Base-by-base conservation (phyloP, 2,797 vertebrate genomes). In the Falco novaeseelandiae region DNA sequence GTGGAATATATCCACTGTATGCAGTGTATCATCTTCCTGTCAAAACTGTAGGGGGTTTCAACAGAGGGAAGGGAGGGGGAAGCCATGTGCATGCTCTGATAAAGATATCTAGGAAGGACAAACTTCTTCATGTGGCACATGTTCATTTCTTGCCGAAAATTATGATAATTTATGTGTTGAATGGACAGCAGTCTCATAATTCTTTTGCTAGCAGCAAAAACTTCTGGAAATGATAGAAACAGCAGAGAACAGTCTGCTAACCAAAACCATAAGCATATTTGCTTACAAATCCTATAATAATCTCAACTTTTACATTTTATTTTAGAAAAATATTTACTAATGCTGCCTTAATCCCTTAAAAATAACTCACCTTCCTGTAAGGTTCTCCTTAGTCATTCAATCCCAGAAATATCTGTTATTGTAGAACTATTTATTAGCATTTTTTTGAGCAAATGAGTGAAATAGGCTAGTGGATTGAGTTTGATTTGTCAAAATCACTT, bases 31-130 rank as follows among this genome's bases (percentile, higher is more conserved):
- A 94, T 87, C 83, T 89, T n/a, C 81, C 89, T 96, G 95, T 92
- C 90, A 97, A 95, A 95, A 76, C 25, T 82, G 70, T 65, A 69
- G 62, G 4, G 67, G 54, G 29, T 90, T 82, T 92, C 66, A 89
- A 42, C 70, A 70, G 62, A n/a, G 42, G 10, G 22, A 81, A 77
- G 55, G 55, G 74, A 96, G 72, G 30, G 19, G 8, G 9, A 93
- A 94, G 71, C 70, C 90, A 82, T 92, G 66, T 96, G 93, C 59
- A 57, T 30, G 19, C 71, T 76, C 83, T 89, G 93, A 96, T 96
- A 95, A 87, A 96, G 70, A 62, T 94, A 96, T 93, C 92, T 92
- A 42, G 38, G 88, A 92, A 94, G 83, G 62, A 84, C 95, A 93
- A 93, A 83, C 38, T 84, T 87, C 86, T 82, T 84, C 46, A 55